Evolutionary conservation across 2,113 vertebrate species (phyloP).

Genomic region (Lepidothrix coronata): DNA sequence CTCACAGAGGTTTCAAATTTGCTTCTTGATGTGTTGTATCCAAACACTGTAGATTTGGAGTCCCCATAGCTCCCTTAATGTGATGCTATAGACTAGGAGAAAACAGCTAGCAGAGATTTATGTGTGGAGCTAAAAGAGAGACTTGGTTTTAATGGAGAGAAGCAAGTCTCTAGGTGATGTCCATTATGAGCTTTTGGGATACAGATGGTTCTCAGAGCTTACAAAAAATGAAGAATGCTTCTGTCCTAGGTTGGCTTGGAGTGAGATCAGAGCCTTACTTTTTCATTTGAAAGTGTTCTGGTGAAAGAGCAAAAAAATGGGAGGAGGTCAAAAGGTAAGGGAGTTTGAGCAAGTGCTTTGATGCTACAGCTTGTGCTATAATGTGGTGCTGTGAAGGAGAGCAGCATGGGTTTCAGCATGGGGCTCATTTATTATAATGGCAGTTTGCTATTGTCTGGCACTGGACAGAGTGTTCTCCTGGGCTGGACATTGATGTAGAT

Average conservation of each 20-base stretch:
- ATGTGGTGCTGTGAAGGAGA: not conserved
- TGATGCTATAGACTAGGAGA: not conserved
- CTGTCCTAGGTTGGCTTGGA: not conserved
- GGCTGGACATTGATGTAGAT: not conserved
- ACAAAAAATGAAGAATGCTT: not conserved
- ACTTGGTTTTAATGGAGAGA: not conserved
- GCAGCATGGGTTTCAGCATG: not conserved
- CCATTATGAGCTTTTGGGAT: not conserved
- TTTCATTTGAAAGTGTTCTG: not conserved
- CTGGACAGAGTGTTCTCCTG: not conserved
- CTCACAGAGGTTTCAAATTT: fast-evolving
- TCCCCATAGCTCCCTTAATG: not conserved
- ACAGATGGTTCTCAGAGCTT: not conserved
- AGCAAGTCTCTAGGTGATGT: not conserved
- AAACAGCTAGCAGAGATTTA: not conserved
- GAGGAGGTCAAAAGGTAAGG: not conserved
- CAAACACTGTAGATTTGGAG: not conserved
- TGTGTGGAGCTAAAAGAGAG: not conserved
- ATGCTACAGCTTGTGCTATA: not conserved
- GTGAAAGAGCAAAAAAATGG: not conserved
- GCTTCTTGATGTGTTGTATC: not conserved
- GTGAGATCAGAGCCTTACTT: not conserved
- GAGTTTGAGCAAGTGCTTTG: not conserved
- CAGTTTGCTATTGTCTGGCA: not conserved
- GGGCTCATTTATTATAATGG: not conserved